Base-by-base conservation (phyloP, 2,797 vertebrate genomes). In the Aeoliscus strigatus region DNA sequence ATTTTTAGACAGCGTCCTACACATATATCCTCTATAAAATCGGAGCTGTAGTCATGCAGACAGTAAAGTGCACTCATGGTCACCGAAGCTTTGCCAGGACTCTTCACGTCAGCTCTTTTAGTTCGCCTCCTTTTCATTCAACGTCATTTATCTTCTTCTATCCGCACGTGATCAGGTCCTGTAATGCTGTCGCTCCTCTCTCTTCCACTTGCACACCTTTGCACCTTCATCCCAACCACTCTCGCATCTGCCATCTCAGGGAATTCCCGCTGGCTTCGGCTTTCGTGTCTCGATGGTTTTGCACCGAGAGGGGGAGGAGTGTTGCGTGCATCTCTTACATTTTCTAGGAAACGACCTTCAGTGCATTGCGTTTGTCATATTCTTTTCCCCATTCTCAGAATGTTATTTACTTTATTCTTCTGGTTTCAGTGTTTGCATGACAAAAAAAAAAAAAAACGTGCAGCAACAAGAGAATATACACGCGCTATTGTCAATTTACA, bases 31-130 rank as follows among this genome's bases (percentile, higher is more conserved):
- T 10, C 8, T 29, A 18, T 38, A 39, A 51, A 57, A 48, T 7
- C 25, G 51, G 17, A 53, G 9, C 3, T 32, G 48, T 21, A 29
- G 29, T 48, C 43, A 47, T 46, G 67, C 60, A 64, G 50, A 65
- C 61, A 52, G 27, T 32, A 39, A 37, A 65, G 41, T 42, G 27
- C 60, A 51, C 36, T 44, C 2, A 40, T 7, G 2, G 40, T 43
- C 8, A 12, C 44, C 6, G 27, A 51, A 27, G 35, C 34, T 8
- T 14, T 18, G 26, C 33, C 11, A 30, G 38, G 16, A 23, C 6
- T 31, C 12, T 2, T 42, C 14, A 12, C 6, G 4, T 28, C 9
- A 21, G 3, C 1, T 11, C 27, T 28, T 11, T 3, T 11, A 28
- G 18, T 7, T 7, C 2, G 6, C 17, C 18, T 23, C 13, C 48